A percentile compares a stretch with the other conserved stretches of the same genome.
Evolutionary conservation across 2,797 vertebrate species (phyloP).

Genomic region (Galagoides demidoff): DNA sequence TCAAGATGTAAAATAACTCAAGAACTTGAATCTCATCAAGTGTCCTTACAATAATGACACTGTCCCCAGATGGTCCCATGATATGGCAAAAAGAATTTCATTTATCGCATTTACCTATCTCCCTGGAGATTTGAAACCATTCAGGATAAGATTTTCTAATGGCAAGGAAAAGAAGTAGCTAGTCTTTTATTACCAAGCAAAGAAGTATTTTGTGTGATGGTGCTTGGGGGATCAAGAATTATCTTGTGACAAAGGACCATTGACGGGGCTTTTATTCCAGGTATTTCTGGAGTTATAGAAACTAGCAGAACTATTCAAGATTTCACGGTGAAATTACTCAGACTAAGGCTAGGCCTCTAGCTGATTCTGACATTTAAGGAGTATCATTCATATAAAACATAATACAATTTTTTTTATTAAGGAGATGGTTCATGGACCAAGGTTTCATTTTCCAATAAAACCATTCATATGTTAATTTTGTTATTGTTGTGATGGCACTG

Average conservation of each 20-base stretch:
- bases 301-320: constrained; percentile 28
- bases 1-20: constrained; percentile 52
- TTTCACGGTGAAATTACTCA: constrained; percentile 39
- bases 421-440: not conserved
- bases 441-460: constrained; percentile 63
- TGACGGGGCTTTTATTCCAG: constrained; percentile 20
- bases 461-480: not conserved
- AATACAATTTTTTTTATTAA: not conserved
- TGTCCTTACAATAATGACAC: constrained; percentile 21
- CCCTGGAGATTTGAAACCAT: constrained; percentile 41
- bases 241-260: constrained; percentile 30
- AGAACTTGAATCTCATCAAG: constrained; percentile 2
- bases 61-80: not conserved
- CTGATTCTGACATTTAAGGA: constrained; percentile 12
- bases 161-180: constrained; percentile 56
- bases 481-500: no score
- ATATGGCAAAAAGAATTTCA: constrained; percentile 47
- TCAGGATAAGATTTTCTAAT: constrained; percentile 54
- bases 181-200: constrained; percentile 58
- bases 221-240: constrained; percentile 31
- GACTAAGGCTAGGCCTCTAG: not conserved
- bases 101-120: not conserved
- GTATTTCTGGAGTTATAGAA: constrained; percentile 1
- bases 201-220: constrained; percentile 27
- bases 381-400: constrained; percentile 44